A percentile compares a stretch with the other conserved stretches of the same genome.
Conservation (phyloP, 2,888 invertebrate species). For the Leucoptera coffeella region DNA sequence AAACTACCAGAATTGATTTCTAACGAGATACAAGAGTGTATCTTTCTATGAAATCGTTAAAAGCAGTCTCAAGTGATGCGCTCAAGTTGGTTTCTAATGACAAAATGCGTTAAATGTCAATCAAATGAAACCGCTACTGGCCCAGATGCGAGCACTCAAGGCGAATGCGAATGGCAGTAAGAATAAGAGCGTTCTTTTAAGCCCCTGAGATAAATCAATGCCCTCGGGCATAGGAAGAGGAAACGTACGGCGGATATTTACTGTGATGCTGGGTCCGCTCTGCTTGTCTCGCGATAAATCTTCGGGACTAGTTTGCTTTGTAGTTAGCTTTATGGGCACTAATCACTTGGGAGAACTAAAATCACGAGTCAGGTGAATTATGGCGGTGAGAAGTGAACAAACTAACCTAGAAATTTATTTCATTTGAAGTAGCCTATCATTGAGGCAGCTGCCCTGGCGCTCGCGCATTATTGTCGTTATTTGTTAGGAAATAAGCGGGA, state of each 20-base stretch:
- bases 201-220: slow-evolving; percentile 42
- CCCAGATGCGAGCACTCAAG: slow-evolving; percentile 48
- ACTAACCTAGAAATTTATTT: slow-evolving; percentile 8
- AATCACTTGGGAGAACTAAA: slow-evolving; percentile 14
- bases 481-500: no score
- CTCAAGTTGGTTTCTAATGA: slow-evolving; percentile 38
- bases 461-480: no score
- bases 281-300: slow-evolving; percentile 25
- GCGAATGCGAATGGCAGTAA: slow-evolving; percentile 41
- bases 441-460: no score
- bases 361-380: slow-evolving; percentile 8
- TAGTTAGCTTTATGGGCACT: slow-evolving; percentile 26
- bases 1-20: no score
- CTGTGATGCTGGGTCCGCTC: slow-evolving; percentile 25
- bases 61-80: no score
- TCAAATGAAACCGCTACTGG: slow-evolving; percentile 32
- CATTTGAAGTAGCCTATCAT: no score
- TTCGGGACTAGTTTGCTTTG: slow-evolving; percentile 21
- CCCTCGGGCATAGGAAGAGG: slow-evolving; percentile 27
- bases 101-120: slow-evolving; percentile 38
- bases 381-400: slow-evolving; percentile 8
- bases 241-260: slow-evolving; percentile 35
- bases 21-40: no score
- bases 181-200: slow-evolving; percentile 47
- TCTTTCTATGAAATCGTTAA: no score